Evolutionary conservation across 2,888 invertebrate genomes (phyloP), one percentile per base, ranked within the genome.

Genomic region (Hydraecia micacea): DNA sequence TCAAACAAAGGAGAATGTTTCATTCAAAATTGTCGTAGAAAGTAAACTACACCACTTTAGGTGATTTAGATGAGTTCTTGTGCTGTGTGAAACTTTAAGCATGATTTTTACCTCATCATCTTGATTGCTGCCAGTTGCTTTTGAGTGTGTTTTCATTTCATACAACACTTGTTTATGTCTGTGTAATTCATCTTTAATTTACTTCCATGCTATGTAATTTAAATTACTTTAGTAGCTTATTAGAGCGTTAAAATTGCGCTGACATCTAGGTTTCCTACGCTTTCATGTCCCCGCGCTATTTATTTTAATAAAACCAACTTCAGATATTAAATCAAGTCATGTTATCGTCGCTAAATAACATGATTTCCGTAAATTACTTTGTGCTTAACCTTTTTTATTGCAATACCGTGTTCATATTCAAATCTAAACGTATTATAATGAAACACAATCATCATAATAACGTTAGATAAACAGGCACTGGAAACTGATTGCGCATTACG

Each of bases 381-480:
- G 87, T 76, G 75, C 75, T 88, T 88, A 82, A 82, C 65, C 83
- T 89, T 90, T 91, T 88, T 90, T 88, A 87, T 75, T 79, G 81
- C 81, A 87, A 89, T 90, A 88, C 87, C 77, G 85, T 80, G 87
- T 90, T 88, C 84, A 79, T 88, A 87, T 90, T 91, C 87, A 91
- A 93, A 88, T 93, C 93, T 94, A 94, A 95, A 95, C 93, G 93
- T 91, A 93, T 93, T 94, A 93, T 95, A 95, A 96, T 95, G 94
- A 94, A 96, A 93, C 95, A 94, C 93, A 95, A 95, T 94, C 91
- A 94, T 92, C 87, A 90, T 94, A 93, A 94, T 93, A 92, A 91
- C 86, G 91, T 93, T 94, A 93, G 93, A 94, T 95, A 93, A 94
- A 94, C 93, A 94, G 90, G 89, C 87, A 91, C 73, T 87, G 80